Conservation (phyloP, 2,888 invertebrate genomes). For the Griposia aprilina region DNA sequence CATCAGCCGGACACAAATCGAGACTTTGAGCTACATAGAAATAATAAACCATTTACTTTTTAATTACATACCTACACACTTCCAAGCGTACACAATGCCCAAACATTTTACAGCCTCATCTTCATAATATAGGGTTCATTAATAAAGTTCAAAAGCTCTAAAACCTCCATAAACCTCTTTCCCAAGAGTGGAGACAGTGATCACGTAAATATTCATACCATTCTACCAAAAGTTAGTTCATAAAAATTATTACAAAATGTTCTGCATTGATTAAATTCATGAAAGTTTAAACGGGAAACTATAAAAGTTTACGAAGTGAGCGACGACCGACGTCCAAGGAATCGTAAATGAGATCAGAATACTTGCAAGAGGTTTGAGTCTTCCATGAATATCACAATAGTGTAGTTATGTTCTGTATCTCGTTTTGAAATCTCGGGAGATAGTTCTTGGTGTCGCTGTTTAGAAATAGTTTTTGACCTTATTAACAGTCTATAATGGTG, state of each 20-base stretch:
- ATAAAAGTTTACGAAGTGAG: conserved; percentile 82
- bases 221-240: conserved; percentile 74
- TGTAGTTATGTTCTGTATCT: background rate
- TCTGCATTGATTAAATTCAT: conserved; percentile 82
- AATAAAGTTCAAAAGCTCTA: conserved; percentile 45
- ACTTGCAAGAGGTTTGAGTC: conserved; percentile 51
- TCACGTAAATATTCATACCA: conserved; percentile 77
- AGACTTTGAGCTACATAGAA: no score
- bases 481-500: background rate
- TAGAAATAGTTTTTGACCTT: background rate
- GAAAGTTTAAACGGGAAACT: conserved; percentile 83
- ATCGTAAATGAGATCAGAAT: conserved; percentile 79
- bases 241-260: conserved; percentile 83
- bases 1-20: no score
- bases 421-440: background rate
- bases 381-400: conserved; percentile 23
- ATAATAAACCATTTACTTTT: background rate
- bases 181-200: conserved; percentile 49
- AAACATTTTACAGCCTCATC: conserved; percentile 35
- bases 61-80: no score
- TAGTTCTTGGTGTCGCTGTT: background rate
- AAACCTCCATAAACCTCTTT: conserved; percentile 56
- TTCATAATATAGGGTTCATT: conserved; percentile 42
- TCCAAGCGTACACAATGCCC: conserved; percentile 10
- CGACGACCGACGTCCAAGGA: conserved; percentile 75